Evolutionary conservation across 2,888 invertebrate species (phyloP).

Genomic region (Chymomyza procnemis): DNA sequence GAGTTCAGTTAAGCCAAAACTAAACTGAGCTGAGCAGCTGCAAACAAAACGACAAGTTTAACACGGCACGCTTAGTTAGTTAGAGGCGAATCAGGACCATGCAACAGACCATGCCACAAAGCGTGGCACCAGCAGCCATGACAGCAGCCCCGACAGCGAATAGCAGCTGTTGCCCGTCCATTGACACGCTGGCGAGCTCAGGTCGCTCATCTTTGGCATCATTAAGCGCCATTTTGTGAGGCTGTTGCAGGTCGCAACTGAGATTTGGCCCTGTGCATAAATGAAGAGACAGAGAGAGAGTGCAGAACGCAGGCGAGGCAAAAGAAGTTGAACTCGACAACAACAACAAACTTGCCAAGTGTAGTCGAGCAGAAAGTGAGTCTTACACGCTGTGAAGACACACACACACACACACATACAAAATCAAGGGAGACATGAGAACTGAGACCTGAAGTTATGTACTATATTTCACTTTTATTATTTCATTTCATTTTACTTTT

Average conservation of each 20-base stretch:
- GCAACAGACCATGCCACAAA: no score
- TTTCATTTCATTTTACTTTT: conserved; percentile 26
- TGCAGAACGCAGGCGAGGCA: background rate
- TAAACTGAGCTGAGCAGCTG: background rate
- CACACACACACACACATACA: conserved; percentile 21
- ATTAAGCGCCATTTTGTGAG: conserved; percentile 66
- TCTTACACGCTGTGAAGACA: conserved; percentile 26
- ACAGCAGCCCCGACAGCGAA: conserved; percentile 12
- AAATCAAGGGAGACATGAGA: background rate
- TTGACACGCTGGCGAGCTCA: conserved; percentile 61
- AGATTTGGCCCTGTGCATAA: background rate
- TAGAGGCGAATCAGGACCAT: conserved; percentile 23
- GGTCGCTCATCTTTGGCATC: conserved; percentile 72
- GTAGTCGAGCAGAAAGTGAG: conserved; percentile 72
- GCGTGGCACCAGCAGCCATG: no score
- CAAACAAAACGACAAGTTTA: conserved; percentile 61
- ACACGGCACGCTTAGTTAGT: conserved; percentile 75
- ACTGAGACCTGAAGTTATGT: background rate
- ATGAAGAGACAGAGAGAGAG: background rate
- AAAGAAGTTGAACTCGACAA: background rate
- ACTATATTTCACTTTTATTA: conserved; percentile 47
- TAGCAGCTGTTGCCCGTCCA: conserved; percentile 56
- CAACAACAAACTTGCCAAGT: conserved; percentile 54
- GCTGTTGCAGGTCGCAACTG: conserved; percentile 45
- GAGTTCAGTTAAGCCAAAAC: background rate